A percentile compares a stretch with the other conserved stretches of the same genome.
These are phyloP conservation scores for Potorous gilbertii DNA, from an alignment of 2,797 vertebrate species.

Conservation along the genomic window DNA sequence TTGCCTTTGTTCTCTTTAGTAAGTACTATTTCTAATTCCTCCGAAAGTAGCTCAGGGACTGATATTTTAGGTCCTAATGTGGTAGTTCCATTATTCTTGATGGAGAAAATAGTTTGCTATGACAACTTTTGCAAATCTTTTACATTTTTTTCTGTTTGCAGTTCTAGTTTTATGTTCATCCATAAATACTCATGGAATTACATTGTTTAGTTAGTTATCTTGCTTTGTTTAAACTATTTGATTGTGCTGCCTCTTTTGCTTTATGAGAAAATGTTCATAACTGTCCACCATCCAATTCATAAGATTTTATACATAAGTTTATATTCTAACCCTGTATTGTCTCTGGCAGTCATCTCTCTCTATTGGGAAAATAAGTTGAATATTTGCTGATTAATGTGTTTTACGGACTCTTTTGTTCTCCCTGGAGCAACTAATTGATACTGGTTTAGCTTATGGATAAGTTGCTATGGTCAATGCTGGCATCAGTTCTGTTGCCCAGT, in stretches of 20 bases:
- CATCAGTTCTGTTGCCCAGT: neutral
- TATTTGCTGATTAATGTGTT: neutral
- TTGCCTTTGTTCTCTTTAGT: neutral
- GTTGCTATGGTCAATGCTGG: neutral
- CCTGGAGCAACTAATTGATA: neutral
- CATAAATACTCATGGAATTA: neutral
- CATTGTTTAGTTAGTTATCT: neutral
- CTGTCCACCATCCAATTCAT: neutral
- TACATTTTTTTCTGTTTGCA: neutral
- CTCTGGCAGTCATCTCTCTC: neutral
- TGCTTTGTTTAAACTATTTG: neutral
- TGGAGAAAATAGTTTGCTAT: neutral
- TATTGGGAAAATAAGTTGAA: neutral
- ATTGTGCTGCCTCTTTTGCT: neutral
- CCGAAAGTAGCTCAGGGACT: neutral
- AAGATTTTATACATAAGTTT: neutral
- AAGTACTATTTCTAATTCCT: neutral
- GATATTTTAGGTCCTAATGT: neutral
- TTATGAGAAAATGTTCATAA: neutral
- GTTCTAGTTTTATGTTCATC: neutral
- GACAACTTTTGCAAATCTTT: neutral
- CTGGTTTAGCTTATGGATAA: neutral
- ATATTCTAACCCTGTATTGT: neutral
- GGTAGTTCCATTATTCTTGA: neutral
- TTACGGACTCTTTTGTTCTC: neutral